Percentiles rank a stretch among this genome's conserved stretches.
Conservation (phyloP, 2,113 vertebrate species). For the Charina bottae region DNA sequence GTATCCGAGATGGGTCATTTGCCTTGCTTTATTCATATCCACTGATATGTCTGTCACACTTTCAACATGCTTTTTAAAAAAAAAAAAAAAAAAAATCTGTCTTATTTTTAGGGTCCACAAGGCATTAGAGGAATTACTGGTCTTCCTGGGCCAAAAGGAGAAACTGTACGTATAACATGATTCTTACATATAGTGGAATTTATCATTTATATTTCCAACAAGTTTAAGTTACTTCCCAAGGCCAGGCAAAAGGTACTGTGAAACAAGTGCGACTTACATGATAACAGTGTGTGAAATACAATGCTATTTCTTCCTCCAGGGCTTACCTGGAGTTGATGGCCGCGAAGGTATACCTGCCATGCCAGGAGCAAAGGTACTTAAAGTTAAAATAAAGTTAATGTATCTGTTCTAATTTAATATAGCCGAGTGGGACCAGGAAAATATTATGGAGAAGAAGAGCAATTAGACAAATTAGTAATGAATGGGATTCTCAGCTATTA, state of each 20-base stretch:
- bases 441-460: background rate
- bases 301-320: constrained; percentile 73
- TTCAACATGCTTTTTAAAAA: background rate
- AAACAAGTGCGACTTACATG: background rate
- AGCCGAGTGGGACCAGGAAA: background rate
- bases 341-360: constrained; percentile 95
- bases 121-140: constrained; percentile 91
- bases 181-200: background rate
- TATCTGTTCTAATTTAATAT: background rate
- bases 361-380: constrained; percentile 91
- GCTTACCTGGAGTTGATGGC: constrained; percentile 90
- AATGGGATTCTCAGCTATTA: background rate
- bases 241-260: background rate
- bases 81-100: background rate
- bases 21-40: background rate
- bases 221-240: constrained; percentile 1
- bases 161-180: constrained; percentile 79
- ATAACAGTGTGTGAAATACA: background rate
- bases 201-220: constrained; percentile 8
- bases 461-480: background rate
- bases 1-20: background rate
- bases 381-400: background rate
- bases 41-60: background rate
- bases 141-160: constrained; percentile 92
- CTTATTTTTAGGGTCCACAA: constrained; percentile 79